A percentile compares a stretch with the other conserved stretches of the same genome.
Evolutionary conservation across 2,113 vertebrate species (phyloP).

Genomic region (Plestiodon gilberti): DNA sequence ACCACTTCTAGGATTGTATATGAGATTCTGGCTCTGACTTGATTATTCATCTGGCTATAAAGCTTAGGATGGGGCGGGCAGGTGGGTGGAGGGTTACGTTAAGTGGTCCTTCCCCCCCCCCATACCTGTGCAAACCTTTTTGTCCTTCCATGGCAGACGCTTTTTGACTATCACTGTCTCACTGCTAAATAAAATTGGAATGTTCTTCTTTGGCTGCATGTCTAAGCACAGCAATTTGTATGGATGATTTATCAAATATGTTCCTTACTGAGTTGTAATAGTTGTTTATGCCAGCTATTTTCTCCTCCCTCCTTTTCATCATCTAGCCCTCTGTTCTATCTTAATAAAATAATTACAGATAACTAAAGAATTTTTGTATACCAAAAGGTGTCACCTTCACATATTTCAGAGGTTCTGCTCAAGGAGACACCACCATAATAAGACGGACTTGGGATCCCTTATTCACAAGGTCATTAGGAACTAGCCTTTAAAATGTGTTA

Average conservation of each 20-base stretch:
- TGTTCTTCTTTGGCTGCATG: neutral
- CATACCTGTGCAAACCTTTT: neutral
- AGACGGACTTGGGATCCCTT: constrained; percentile 71
- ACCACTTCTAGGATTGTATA: neutral
- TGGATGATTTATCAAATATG: neutral
- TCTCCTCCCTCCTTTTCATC: constrained; percentile 54
- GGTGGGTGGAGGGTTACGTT: neutral
- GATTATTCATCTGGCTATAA: constrained; percentile 28
- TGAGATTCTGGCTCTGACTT: neutral
- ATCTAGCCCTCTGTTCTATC: constrained; percentile 68
- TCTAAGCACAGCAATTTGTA: neutral
- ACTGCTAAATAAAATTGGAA: neutral
- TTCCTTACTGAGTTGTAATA: neutral
- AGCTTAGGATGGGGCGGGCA: neutral
- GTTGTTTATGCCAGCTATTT: constrained; percentile 19
- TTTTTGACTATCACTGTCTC: constrained; percentile 22
- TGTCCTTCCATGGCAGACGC: constrained; percentile 10
- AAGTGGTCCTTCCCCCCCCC: neutral
- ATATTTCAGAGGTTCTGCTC: constrained; percentile 75
- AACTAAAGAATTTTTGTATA: constrained; percentile 78
- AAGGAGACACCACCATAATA: constrained; percentile 78
- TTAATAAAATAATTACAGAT: constrained; percentile 81
- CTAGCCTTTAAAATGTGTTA: constrained; percentile 72
- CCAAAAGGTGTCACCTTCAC: constrained; percentile 75
- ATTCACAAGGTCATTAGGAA: constrained; percentile 77